A percentile compares a stretch with the other conserved stretches of the same genome.
Conservation (phyloP, 2,797 vertebrate species). For the Trachops cirrhosus region DNA sequence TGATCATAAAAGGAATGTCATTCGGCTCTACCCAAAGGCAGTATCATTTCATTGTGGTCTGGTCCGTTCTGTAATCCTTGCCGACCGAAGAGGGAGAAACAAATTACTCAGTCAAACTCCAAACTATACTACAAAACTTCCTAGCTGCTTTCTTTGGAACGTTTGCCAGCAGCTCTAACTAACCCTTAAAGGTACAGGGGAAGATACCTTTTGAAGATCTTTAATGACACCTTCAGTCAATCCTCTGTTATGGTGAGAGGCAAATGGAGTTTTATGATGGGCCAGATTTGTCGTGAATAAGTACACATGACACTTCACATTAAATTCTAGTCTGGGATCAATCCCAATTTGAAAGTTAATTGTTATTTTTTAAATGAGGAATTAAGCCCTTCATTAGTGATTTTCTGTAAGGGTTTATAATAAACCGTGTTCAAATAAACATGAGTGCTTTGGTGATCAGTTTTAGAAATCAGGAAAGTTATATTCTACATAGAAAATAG, state of each 20-base stretch:
- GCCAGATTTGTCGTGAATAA: background rate
- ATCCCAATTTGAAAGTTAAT: background rate
- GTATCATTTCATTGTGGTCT: background rate
- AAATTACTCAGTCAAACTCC: background rate
- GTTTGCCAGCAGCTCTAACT: background rate
- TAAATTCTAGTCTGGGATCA: background rate
- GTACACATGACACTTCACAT: background rate
- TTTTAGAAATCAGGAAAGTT: slow-evolving; percentile 1
- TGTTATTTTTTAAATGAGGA: background rate
- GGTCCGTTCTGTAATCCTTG: background rate
- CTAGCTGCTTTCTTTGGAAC: background rate
- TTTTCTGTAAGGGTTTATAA: background rate
- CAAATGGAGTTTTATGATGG: background rate
- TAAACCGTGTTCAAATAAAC: background rate
- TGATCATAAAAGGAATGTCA: background rate
- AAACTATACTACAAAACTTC: background rate
- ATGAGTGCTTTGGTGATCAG: background rate
- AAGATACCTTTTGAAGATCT: background rate
- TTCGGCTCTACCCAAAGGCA: background rate
- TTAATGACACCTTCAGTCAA: background rate
- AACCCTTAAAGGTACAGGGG: background rate
- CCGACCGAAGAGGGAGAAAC: background rate
- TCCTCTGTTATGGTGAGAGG: background rate
- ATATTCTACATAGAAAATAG: background rate
- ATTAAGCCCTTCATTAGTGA: background rate